Percentiles rank a stretch among this genome's conserved stretches.
Evolutionary conservation across 2,113 vertebrate genomes (phyloP).

Genomic region (Eublepharis macularius): DNA sequence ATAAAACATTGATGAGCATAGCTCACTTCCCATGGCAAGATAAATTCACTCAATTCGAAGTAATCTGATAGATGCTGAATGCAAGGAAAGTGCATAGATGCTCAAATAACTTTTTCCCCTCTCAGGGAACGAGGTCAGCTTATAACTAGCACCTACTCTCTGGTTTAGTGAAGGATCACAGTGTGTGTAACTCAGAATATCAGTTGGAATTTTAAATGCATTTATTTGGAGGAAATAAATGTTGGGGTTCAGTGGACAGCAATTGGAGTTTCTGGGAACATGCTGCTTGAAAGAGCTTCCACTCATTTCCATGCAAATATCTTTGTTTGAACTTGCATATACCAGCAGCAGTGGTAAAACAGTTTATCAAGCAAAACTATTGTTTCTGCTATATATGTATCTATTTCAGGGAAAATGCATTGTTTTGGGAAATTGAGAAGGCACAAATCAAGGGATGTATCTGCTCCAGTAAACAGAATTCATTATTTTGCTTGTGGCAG

Average conservation of each 20-base stretch:
- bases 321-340: slow-evolving; percentile 33
- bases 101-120: slow-evolving; percentile 20
- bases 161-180: slow-evolving; percentile 27
- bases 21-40: background rate
- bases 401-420: background rate
- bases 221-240: slow-evolving; percentile 40
- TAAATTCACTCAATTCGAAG: background rate
- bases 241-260: slow-evolving; percentile 43
- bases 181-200: slow-evolving; percentile 18
- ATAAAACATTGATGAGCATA: background rate
- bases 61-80: background rate
- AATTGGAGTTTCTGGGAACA: slow-evolving; percentile 44
- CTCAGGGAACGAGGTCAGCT: background rate
- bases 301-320: slow-evolving; percentile 69
- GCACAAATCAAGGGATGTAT: background rate
- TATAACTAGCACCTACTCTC: background rate
- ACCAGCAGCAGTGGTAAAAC: slow-evolving; percentile 30
- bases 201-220: slow-evolving; percentile 56
- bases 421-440: slow-evolving; percentile 30
- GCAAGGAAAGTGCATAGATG: fast-evolving
- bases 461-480: slow-evolving; percentile 28
- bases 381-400: slow-evolving; percentile 36
- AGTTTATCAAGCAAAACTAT: slow-evolving; percentile 28
- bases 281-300: slow-evolving; percentile 4
- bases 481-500: background rate